phyloP scores from a whole-genome alignment of 2,888 invertebrate genomes.

The Nipponacmea schrenckii region DNA sequence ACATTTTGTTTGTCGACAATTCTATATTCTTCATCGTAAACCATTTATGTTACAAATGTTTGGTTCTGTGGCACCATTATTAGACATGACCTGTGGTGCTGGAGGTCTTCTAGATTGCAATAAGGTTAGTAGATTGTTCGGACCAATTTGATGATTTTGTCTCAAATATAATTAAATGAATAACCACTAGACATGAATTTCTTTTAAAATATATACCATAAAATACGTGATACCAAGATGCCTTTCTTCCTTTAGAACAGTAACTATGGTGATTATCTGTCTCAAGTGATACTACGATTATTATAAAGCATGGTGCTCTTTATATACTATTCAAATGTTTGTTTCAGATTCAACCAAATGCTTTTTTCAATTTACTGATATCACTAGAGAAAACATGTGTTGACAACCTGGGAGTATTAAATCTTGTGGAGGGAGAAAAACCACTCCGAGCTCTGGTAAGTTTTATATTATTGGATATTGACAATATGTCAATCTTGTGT shows the following conservation, averaged over 20 bases:
- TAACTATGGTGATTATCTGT: too few relatives aligned
- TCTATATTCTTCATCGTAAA: slow-evolving; percentile 96
- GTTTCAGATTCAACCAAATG: slow-evolving; percentile 55
- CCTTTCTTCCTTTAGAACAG: too few relatives aligned
- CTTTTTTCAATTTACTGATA: slow-evolving; percentile 85
- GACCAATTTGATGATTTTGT: not conserved
- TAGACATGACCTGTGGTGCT: slow-evolving; percentile 76
- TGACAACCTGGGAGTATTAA: slow-evolving; percentile 71
- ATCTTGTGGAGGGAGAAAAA: slow-evolving; percentile 73
- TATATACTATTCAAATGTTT: too few relatives aligned
- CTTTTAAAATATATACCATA: too few relatives aligned
- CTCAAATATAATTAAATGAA: not conserved
- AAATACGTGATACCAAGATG: too few relatives aligned
- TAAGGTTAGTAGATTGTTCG: slow-evolving; percentile 44
- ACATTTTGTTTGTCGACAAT: slow-evolving; percentile 98
- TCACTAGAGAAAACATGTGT: slow-evolving; percentile 86
- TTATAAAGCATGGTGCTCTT: too few relatives aligned
- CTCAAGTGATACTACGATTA: too few relatives aligned
- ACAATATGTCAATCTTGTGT: not conserved
- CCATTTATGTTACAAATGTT: slow-evolving; percentile 97
- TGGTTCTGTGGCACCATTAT: slow-evolving; percentile 94
- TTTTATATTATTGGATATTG: not conserved
- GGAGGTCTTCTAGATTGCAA: slow-evolving; percentile 53
- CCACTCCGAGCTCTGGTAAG: slow-evolving; percentile 72
- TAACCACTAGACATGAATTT: not conserved